phyloP scores from a whole-genome alignment of 2,888 invertebrate species.

The Sclerodermus sp. region DNA sequence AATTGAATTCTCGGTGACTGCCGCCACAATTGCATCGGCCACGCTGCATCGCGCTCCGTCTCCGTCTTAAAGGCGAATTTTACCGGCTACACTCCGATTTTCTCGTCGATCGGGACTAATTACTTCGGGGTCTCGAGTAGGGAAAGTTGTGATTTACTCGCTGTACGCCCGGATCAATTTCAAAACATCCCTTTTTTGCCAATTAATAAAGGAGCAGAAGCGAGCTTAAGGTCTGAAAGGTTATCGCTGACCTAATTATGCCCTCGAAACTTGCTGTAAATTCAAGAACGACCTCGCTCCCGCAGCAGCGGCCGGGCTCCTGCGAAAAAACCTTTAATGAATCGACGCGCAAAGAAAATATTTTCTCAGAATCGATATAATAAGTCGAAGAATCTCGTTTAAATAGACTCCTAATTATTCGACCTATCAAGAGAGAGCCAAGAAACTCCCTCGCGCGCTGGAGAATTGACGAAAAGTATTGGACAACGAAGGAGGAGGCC shows the following conservation, averaged over 20 bases:
- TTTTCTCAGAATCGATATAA: too few relatives aligned
- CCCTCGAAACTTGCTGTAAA: too few relatives aligned
- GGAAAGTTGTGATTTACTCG: conserved; percentile 2
- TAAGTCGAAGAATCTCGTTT: too few relatives aligned
- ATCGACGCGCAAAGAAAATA: too few relatives aligned
- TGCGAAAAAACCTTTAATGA: too few relatives aligned
- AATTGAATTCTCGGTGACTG: conserved; percentile 23
- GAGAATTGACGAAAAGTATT: too few relatives aligned
- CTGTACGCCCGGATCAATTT: conserved; percentile 3
- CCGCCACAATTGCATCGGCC: neutral
- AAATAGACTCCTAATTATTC: too few relatives aligned
- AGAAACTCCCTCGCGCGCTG: too few relatives aligned
- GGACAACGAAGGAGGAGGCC: too few relatives aligned
- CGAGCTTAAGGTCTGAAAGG: conserved; percentile 1
- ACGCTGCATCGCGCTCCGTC: conserved; percentile 8
- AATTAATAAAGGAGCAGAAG: conserved; percentile 11
- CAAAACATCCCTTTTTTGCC: conserved; percentile 5
- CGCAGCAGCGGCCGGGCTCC: too few relatives aligned
- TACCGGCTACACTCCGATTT: conserved; percentile 25
- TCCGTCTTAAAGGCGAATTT: conserved; percentile 25
- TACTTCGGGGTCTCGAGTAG: conserved; percentile 17
- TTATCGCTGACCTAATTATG: conserved; percentile 27
- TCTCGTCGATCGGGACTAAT: conserved; percentile 32
- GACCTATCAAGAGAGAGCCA: too few relatives aligned
- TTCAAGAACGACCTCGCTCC: too few relatives aligned